These are phyloP conservation scores for Herpailurus yagouaroundi DNA, from an alignment of 2,113 vertebrate species.

Conservation along the genomic window DNA sequence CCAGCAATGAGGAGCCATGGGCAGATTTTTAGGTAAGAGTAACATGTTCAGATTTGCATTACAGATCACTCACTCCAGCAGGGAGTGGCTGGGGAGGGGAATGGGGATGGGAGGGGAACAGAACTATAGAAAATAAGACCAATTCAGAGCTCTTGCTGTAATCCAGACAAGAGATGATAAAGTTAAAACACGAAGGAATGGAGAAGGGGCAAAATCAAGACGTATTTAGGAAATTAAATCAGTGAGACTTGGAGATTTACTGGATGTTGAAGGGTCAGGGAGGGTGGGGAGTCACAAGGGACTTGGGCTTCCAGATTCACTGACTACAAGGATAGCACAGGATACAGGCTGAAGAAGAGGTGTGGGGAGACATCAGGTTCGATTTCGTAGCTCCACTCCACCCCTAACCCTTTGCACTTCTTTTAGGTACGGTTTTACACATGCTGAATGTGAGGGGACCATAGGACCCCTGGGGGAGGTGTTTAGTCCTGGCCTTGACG, in stretches of 20 bases:
- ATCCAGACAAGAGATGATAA: not conserved
- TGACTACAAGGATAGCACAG: not conserved
- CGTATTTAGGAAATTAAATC: not conserved
- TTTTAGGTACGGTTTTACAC: not conserved
- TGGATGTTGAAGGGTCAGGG: not conserved
- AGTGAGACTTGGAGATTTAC: not conserved
- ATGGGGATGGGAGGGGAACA: not conserved
- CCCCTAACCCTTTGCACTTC: not conserved
- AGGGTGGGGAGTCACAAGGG: not conserved
- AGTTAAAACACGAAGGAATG: not conserved
- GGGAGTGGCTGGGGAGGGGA: not conserved
- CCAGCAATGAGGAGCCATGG: not conserved
- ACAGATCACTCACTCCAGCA: not conserved
- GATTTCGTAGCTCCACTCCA: accelerated
- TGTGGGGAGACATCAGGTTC: not conserved
- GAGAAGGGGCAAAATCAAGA: not conserved
- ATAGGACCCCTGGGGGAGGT: accelerated
- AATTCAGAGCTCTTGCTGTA: not conserved
- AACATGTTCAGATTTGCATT: not conserved
- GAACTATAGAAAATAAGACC: not conserved
- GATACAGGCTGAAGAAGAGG: not conserved
- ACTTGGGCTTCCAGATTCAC: not conserved
- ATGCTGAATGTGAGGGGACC: not conserved
- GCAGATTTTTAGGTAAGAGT: not conserved
- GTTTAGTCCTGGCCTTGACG: not conserved